These are phyloP conservation scores for Synergus laeviventris DNA, from an alignment of 2,888 invertebrate genomes.

Conservation along the genomic window DNA sequence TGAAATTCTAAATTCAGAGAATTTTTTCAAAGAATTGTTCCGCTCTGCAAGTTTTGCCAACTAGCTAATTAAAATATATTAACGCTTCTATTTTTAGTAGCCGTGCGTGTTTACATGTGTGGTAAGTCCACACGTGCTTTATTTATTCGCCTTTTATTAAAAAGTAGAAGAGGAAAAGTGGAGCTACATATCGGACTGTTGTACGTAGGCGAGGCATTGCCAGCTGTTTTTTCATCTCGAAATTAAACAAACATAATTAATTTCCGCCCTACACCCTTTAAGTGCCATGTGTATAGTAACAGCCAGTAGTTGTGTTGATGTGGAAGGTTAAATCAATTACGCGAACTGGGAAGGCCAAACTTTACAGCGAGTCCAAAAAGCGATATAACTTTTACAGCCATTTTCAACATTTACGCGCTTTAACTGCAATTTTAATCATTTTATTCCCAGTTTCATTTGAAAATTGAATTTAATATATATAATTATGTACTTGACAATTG, in stretches of 20 bases:
- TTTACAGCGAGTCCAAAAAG: background rate
- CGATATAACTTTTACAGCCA: background rate
- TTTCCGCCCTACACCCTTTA: conserved; percentile 46
- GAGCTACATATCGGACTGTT: background rate
- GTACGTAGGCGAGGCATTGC: conserved; percentile 40
- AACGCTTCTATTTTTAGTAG: background rate
- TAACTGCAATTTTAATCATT: background rate
- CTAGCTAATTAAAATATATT: background rate
- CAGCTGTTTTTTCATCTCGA: conserved; percentile 51
- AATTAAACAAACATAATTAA: conserved; percentile 59
- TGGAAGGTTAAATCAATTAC: conserved; percentile 49
- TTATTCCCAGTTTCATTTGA: background rate
- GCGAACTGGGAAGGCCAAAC: background rate
- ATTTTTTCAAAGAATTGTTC: background rate
- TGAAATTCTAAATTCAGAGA: background rate
- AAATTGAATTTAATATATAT: background rate
- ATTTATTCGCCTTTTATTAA: background rate
- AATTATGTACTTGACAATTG: no score
- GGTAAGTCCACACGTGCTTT: background rate
- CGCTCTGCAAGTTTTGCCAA: background rate
- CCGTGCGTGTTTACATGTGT: background rate
- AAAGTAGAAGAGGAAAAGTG: background rate
- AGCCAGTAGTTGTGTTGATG: conserved; percentile 21
- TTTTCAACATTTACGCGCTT: background rate
- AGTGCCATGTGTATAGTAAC: conserved; percentile 36